Percentiles rank a stretch among this genome's conserved stretches.
phyloP scores from a whole-genome alignment of 2,113 vertebrate species.

The Lasiurus cinereus region DNA sequence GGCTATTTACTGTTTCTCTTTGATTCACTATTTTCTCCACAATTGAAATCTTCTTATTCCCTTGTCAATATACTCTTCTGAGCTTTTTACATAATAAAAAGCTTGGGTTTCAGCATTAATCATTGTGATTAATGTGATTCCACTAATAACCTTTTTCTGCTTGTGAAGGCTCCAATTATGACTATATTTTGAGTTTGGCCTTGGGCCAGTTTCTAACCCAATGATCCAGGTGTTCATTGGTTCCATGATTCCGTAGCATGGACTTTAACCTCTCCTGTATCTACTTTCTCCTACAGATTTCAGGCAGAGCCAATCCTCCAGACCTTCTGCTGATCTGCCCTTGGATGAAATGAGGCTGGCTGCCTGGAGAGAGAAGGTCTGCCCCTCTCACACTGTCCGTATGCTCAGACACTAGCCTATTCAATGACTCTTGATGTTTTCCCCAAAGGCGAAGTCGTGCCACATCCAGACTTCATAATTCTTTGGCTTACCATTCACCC shows the following conservation, averaged over 20 bases:
- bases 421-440: slow-evolving; percentile 58
- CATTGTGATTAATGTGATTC: slow-evolving; percentile 77
- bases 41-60: slow-evolving; percentile 25
- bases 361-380: not conserved
- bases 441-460: slow-evolving; percentile 51
- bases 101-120: slow-evolving; percentile 71
- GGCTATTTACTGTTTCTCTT: slow-evolving; percentile 69
- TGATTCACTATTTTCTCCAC: slow-evolving; percentile 63
- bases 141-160: slow-evolving; percentile 77
- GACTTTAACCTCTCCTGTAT: slow-evolving; percentile 62
- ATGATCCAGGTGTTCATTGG: slow-evolving; percentile 12
- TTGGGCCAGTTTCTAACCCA: slow-evolving; percentile 68
- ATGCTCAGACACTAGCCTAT: slow-evolving; percentile 11
- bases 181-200: slow-evolving; percentile 77
- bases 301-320: not conserved
- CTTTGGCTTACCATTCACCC: slow-evolving; percentile 64
- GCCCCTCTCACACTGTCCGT: not conserved
- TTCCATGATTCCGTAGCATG: slow-evolving; percentile 49
- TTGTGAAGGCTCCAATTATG: slow-evolving; percentile 76
- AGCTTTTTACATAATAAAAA: slow-evolving; percentile 73
- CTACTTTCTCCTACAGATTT: slow-evolving; percentile 50
- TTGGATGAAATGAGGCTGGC: slow-evolving; percentile 19
- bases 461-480: slow-evolving; percentile 55
- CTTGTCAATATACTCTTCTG: slow-evolving; percentile 49
- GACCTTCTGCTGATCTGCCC: slow-evolving; percentile 37